Conservation (phyloP, 2,888 invertebrate genomes). For the Campoplex nolae region DNA sequence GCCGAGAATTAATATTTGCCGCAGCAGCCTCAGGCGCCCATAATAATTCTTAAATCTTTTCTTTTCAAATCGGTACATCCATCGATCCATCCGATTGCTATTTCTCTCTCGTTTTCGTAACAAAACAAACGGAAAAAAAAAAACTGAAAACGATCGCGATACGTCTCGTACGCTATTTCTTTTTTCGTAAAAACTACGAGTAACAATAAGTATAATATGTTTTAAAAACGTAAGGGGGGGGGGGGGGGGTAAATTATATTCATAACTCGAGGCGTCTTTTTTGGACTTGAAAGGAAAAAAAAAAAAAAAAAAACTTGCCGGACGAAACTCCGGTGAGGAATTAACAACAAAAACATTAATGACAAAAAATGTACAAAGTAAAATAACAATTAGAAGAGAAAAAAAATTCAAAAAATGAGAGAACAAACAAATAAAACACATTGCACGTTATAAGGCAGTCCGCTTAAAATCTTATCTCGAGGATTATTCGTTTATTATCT, state of each 20-base stretch:
- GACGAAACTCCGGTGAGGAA: not conserved
- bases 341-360: slow-evolving; percentile 33
- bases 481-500: slow-evolving; percentile 70
- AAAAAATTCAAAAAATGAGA: slow-evolving; percentile 47
- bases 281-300: not conserved
- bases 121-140: slow-evolving; percentile 6
- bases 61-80: slow-evolving; percentile 51
- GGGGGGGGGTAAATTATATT: not conserved
- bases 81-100: slow-evolving; percentile 37
- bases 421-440: slow-evolving; percentile 64
- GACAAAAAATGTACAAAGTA: slow-evolving; percentile 20
- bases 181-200: slow-evolving; percentile 12
- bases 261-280: not conserved
- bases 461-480: slow-evolving; percentile 66
- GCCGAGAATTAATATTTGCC: slow-evolving; percentile 60
- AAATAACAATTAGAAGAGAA: slow-evolving; percentile 42
- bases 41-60: not conserved
- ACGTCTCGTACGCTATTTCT: slow-evolving; percentile 56
- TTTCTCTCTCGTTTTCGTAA: slow-evolving; percentile 26
- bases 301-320: not conserved
- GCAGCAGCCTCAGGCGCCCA: slow-evolving; percentile 68
- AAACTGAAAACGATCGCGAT: slow-evolving; percentile 30
- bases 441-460: slow-evolving; percentile 73
- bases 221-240: slow-evolving; percentile 2
- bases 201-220: slow-evolving; percentile 35